Conservation (phyloP, 2,797 vertebrate species). For the Sebastolobus altivelis region DNA sequence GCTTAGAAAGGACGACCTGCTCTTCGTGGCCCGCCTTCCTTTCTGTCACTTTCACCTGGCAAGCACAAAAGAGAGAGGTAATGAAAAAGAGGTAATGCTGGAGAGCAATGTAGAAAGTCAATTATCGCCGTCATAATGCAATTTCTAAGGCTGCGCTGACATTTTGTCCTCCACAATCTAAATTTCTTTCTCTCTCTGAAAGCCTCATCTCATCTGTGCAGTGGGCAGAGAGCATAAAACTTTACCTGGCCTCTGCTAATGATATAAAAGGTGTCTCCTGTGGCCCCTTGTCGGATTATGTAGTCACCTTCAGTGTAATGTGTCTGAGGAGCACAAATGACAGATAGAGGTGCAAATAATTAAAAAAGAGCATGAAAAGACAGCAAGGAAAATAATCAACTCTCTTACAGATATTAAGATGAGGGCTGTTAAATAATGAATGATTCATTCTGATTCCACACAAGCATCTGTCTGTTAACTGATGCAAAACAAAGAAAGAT, state of each 20-base stretch:
- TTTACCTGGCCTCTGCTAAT: slow-evolving; percentile 85
- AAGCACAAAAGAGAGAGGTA: slow-evolving; percentile 28
- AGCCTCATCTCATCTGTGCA: slow-evolving; percentile 22
- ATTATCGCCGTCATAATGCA: slow-evolving; percentile 41
- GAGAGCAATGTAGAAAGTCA: slow-evolving; percentile 35
- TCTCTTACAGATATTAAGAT: slow-evolving; percentile 1
- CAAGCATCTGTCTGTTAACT: slow-evolving; percentile 14
- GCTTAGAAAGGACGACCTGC: slow-evolving; percentile 64
- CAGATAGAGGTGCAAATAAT: slow-evolving; percentile 12
- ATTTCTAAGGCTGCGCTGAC: slow-evolving; percentile 46
- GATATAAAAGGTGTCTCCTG: slow-evolving; percentile 83
- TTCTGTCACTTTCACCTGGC: slow-evolving; percentile 83
- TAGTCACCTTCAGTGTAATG: slow-evolving; percentile 81
- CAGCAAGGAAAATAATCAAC: background rate
- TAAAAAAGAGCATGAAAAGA: background rate
- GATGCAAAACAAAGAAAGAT: slow-evolving; percentile 26
- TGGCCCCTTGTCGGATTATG: slow-evolving; percentile 79
- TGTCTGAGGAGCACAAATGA: slow-evolving; percentile 64
- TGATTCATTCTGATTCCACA: slow-evolving; percentile 12
- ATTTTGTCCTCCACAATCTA: slow-evolving; percentile 43
- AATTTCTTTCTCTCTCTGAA: slow-evolving; percentile 35
- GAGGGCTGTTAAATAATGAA: background rate
- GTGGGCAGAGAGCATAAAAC: slow-evolving; percentile 23
- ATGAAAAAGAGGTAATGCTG: slow-evolving; percentile 26
- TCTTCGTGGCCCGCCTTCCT: slow-evolving; percentile 72